Base-by-base conservation (phyloP, 2,888 invertebrate genomes). In the Neria commutata region DNA sequence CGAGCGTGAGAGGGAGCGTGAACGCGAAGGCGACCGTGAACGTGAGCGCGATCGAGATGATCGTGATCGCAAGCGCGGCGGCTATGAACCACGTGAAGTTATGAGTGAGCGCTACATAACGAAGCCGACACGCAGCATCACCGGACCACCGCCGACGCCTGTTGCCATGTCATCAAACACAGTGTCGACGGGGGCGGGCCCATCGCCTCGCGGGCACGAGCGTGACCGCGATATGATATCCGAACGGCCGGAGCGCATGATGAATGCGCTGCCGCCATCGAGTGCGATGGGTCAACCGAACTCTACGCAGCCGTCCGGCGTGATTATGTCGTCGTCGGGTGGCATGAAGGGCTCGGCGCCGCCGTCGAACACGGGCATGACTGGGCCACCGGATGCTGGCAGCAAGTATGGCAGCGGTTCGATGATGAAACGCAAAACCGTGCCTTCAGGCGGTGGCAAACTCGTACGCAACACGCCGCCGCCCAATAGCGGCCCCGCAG, bases 401-500 rank as follows among this genome's bases (percentile, higher is more conserved):
- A 70, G 60, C 63, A 79, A 77, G 62, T 77, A 77, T 63, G 67
- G 70, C 49, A 66, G 68, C 45, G 66, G 70, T 63, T 90, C 91
- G 62, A 91, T 92, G 19, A 88, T 89, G 62, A 92, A 91, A 82
- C 86, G 92, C 78, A 91, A 92, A 60, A 86, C 86, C 66, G 79
- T 77, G 3, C 75, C 86, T 80, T 81, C 86, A 40, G 73, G 69
- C 17, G 60, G 70, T 49, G 68, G 68, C 54, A 88, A 89, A 48
- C 74, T 90, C 57, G 86, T 89, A 69, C 87, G 91, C 37, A 85
- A 86, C 59, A 86, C 86, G 1, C 86, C 86, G 40, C 84, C 86
- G 8, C 85, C 86, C 21, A 75, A 70, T 52, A 67, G 65, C n/a
- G 58, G 65, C n/a, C 50, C 56, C 52, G 65, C 56, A 53, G 63